Base-by-base conservation (phyloP, 2,888 invertebrate species). In the Arctia plantaginis region DNA sequence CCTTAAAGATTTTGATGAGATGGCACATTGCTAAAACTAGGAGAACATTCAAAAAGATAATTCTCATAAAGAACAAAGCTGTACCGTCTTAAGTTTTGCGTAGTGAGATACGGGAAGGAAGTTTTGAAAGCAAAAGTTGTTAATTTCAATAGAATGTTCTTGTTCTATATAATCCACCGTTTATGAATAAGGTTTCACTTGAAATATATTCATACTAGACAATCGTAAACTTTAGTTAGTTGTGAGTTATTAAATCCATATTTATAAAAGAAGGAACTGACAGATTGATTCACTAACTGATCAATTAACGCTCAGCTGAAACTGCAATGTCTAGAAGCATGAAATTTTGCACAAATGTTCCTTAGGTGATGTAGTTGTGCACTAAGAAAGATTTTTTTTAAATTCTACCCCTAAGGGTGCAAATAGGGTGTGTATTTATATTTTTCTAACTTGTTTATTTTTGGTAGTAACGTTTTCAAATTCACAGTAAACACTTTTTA, bases 41-140 rank as follows among this genome's bases (percentile, higher is more conserved):
- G 72, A 78, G 80, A 82, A 81, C 80, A 79, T 85, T 87, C 82
- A 80, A 77, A 82, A 82, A 85, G 85, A 85, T 87, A 87, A 85
- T 87, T 79, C 82, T 71, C 77, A 81, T 76, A 80, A 81, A 86
- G 84, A 82, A 85, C 83, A 82, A 85, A 78, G 82, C 85, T 66
- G 74, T 33, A 66, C 75, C 73, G 80, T 82, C 80, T 82, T 82
- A 79, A 83, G 81, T 81, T 83, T 77, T 73, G 77, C 73, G 75
- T 78, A 75, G 77, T 80, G 73, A 73, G 72, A 79, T 78, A 85
- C 85, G 77, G 82, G 69, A 67, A 77, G 20, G 33, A 78, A 85
- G 80, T 85, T 85, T 74, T 44, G 74, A 67, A 69, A 75, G 73
- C 75, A 59, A 62, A 78, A 81, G 77, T 85, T 82, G 62, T 65